Base-by-base conservation (phyloP, 2,113 vertebrate species). In the Nanger granti region DNA sequence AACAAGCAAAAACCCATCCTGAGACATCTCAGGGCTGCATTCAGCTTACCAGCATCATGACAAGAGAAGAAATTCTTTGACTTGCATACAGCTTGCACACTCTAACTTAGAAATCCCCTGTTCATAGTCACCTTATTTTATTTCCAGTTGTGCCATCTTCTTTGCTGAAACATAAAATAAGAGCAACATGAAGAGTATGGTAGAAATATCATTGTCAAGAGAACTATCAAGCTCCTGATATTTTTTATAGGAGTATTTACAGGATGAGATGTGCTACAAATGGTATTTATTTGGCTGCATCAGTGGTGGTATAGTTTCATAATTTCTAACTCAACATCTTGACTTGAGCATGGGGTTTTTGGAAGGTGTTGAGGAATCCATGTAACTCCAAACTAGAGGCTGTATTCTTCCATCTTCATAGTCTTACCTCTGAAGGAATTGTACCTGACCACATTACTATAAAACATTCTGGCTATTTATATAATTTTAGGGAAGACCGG, bases 1-100 rank as follows among this genome's bases (percentile, higher is more conserved):
- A 98, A 97, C 95, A 98, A 98, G 98, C 97, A 98, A 98, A 98
- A 98, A 98, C 57, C 79, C 94, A 95, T 87, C 97, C 97, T 96
- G 96, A 98, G 91, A 98, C 60, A 94, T 97, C 87, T 98, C 76
- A 97, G 95, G 98, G 97, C 98, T 96, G 96, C 31, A 94, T 98
- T 98, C 98, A 98, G 97, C 90, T 97, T 98, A 96, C 97, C 98
- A 90, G 95, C 96, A 85, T 84, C 64, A 62, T 52, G 54, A 66
- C 22, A n/a, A 89, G 87, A 96, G 90, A 97, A 87, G 95, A 97
- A 98, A 87, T 97, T 83, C 93, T 97, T 96, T 79, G 98, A 89
- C 98, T 98, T 98, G 89, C 95, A 82, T 97, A 88, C 93, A 93
- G 94, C 97, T 97, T 95, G 52, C 95, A 66, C 87, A 34, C 95